phyloP scores from a whole-genome alignment of 2,888 invertebrate species.

The Ennomos erosarius region DNA sequence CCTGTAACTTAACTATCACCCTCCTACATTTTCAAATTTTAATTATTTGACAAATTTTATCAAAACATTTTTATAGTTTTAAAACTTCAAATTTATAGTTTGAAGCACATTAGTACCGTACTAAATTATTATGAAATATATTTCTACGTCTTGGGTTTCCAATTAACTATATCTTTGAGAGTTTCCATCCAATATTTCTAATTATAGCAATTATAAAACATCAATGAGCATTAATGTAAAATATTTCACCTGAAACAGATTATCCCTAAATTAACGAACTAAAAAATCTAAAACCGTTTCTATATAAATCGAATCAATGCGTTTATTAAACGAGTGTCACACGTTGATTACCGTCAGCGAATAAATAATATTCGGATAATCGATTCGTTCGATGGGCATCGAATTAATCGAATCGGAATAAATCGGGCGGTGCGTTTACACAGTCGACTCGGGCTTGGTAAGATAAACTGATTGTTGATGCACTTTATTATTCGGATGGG shows the following conservation, averaged over 20 bases:
- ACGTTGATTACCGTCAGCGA: slow-evolving; percentile 75
- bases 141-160: too few species aligned
- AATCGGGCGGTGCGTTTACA: slow-evolving; percentile 40
- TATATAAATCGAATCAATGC: slow-evolving; percentile 59
- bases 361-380: slow-evolving; percentile 64
- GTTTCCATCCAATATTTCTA: too few species aligned
- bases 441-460: slow-evolving; percentile 2
- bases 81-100: too few species aligned
- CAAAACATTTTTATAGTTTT: too few species aligned
- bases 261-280: not conserved
- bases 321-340: slow-evolving; percentile 67
- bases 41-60: too few species aligned
- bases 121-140: too few species aligned
- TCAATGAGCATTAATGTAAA: not conserved
- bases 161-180: too few species aligned
- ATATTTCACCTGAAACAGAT: not conserved
- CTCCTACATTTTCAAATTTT: too few species aligned
- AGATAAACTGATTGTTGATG: slow-evolving; percentile 21
- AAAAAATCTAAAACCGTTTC: slow-evolving; percentile 47
- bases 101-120: too few species aligned
- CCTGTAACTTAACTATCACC: too few species aligned
- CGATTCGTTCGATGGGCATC: slow-evolving; percentile 60
- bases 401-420: slow-evolving; percentile 63
- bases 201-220: too few species aligned
- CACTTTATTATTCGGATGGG: slow-evolving; percentile 12